Base-by-base conservation (phyloP, 1,140 invertebrate genomes). In the Anagrus nilaparvatae region DNA sequence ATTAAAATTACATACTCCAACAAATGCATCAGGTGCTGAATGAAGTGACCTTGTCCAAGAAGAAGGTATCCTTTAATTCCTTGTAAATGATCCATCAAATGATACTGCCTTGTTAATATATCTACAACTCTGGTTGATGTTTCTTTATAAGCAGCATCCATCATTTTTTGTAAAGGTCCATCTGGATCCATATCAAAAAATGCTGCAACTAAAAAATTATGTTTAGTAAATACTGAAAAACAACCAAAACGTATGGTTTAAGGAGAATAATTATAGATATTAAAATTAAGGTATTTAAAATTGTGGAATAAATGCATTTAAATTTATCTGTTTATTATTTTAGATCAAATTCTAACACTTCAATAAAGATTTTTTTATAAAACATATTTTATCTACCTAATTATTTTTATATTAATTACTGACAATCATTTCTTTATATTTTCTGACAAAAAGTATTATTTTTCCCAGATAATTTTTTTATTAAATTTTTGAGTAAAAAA, bases 21-120 rank as follows among this genome's bases (percentile, higher is more conserved):
- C 10, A 95, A 70, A 54, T 93, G 86, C 76, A 97, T 84, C 14
- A 97, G 75, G 59, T 93, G 84, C 54, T 87, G 78, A 51, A 95
- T 91, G 62, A 97, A 96, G 69, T 97, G 92, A 8, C 93, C 93
- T 70, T 97, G 93, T 12, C 90, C 91, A 4, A 97, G 73, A 20
- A 97, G 70, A 47, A 97, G 70, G 67, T 96, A 97, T 38, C 84
- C 76, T 47, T 90, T 76, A 61, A 96, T 80, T 5, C 88, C 92
- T 50, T 88, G 82, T 27, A 97, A 73, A 70, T 97, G 92, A 61
- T 91, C 84, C 54, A 92, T 74, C 30, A 97, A 75, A 51, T 91
- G 84, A 69, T 91, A 94, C 46, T 90, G 82, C 46, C 82, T 77
- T 43, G 83, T 81, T 41, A 97, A 74, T 43, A 92, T 81, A 52